Percentiles rank a stretch among this genome's conserved stretches.
These are phyloP conservation scores for Trichacis sp. DNA, from an alignment of 2,888 invertebrate genomes.

Conservation along the genomic window DNA sequence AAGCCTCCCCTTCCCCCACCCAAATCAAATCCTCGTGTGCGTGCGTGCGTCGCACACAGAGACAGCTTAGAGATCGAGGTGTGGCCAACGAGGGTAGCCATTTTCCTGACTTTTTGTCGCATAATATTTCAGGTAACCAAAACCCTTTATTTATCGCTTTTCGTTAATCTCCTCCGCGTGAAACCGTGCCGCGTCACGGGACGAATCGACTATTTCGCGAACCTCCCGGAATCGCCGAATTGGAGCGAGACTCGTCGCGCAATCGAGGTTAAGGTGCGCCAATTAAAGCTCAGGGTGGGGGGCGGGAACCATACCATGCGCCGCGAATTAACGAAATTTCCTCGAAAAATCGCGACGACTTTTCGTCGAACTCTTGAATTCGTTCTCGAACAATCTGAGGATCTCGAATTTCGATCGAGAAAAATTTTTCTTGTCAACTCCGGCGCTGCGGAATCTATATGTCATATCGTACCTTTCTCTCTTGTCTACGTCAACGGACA, in stretches of 20 bases:
- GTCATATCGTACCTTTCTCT: too few relatives aligned
- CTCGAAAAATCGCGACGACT: neutral
- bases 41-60: too few relatives aligned
- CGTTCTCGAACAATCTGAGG: too few relatives aligned
- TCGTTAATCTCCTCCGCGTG: conserved; percentile 14
- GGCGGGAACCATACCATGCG: conserved; percentile 35
- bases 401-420: too few relatives aligned
- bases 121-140: conserved; percentile 50
- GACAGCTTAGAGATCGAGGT: conserved; percentile 50
- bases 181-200: conserved; percentile 10
- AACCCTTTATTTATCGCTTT: conserved; percentile 29
- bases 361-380: too few relatives aligned
- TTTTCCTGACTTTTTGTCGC: conserved; percentile 50
- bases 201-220: conserved; percentile 3
- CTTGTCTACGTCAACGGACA: too few relatives aligned
- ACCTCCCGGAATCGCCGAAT: conserved; percentile 8
- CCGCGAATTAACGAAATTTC: conserved; percentile 15
- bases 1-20: too few relatives aligned
- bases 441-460: too few relatives aligned
- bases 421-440: too few relatives aligned
- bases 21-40: too few relatives aligned
- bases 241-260: conserved; percentile 13
- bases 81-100: conserved; percentile 50
- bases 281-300: conserved; percentile 8
- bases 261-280: conserved; percentile 37